Percentiles rank a stretch among this genome's conserved stretches.
Conservation (phyloP, 1,140 invertebrate genomes). For the Bombyx mandarina region DNA sequence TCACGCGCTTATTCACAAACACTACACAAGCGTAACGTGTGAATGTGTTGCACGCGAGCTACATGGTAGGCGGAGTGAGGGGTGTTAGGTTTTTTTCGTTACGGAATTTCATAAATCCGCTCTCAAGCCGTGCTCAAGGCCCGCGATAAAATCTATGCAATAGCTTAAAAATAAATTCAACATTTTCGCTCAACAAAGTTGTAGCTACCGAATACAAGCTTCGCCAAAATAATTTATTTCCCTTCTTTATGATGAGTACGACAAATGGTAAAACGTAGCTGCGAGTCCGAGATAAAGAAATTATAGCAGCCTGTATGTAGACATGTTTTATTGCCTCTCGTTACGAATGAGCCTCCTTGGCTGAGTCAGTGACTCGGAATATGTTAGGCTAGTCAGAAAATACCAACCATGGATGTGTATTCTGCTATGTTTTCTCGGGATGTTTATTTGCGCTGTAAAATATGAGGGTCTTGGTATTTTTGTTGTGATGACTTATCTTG, state of each 20-base stretch:
- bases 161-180: no score
- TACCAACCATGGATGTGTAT: neutral
- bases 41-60: no score
- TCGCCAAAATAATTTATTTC: neutral
- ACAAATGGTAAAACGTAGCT: conserved; percentile 42
- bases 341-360: conserved; percentile 12
- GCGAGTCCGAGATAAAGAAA: conserved; percentile 47
- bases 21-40: no score
- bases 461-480: neutral
- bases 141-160: no score
- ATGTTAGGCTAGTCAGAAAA: neutral
- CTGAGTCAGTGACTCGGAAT: neutral
- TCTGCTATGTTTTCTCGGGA: neutral
- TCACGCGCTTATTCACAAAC: no score
- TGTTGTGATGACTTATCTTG: neutral
- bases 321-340: conserved; percentile 46
- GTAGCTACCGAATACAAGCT: no score
- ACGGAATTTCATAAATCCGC: no score
- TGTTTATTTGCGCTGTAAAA: neutral
- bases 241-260: conserved; percentile 39
- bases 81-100: no score
- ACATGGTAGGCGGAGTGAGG: no score
- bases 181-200: no score
- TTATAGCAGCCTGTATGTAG: conserved; percentile 31
- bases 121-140: no score